Conservation (phyloP, 37 sponge, comb jelly and placozoan genomes). For the Haliclona indistincta region DNA sequence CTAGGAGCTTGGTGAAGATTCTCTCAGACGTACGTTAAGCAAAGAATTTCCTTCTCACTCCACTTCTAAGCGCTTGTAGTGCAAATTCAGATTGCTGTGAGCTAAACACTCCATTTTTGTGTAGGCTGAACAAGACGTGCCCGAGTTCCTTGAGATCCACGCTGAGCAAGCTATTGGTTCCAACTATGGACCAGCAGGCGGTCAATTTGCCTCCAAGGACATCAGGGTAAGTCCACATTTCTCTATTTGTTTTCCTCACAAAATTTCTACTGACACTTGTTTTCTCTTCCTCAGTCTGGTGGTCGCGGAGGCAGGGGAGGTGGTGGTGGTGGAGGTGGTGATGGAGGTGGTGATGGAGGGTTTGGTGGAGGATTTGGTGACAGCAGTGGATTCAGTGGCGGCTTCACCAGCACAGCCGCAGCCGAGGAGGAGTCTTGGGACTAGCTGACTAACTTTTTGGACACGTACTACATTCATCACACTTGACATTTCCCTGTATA, state of each 20-base stretch:
- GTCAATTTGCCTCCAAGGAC: slow-evolving; percentile 87
- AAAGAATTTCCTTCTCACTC: neutral
- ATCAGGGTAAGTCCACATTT: slow-evolving; percentile 43
- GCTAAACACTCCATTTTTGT: neutral
- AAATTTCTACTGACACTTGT: neutral
- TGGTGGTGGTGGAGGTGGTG: slow-evolving; percentile 12
- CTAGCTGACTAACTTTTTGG: too few species aligned
- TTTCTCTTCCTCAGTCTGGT: neutral
- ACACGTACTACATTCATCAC: too few species aligned
- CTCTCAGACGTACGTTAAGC: slow-evolving; percentile 67
- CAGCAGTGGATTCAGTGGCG: slow-evolving; percentile 2
- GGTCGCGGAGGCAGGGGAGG: slow-evolving; percentile 3
- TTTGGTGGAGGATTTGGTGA: slow-evolving; percentile 30
- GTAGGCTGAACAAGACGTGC: slow-evolving; percentile 90
- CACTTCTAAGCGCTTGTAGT: neutral
- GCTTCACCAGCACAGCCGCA: neutral
- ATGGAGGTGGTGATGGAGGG: slow-evolving; percentile 29
- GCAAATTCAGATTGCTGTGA: neutral
- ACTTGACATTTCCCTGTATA: too few species aligned
- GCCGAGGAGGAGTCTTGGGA: slow-evolving; percentile 11
- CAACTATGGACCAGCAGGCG: slow-evolving; percentile 77
- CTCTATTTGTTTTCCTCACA: neutral
- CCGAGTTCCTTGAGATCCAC: slow-evolving; percentile 80
- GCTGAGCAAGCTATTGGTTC: slow-evolving; percentile 83
- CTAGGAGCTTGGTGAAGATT: slow-evolving; percentile 87